A percentile compares a stretch with the other conserved stretches of the same genome.
These are phyloP conservation scores for Cyanoderma ruficeps DNA, from an alignment of 2,113 vertebrate species.

Conservation along the genomic window DNA sequence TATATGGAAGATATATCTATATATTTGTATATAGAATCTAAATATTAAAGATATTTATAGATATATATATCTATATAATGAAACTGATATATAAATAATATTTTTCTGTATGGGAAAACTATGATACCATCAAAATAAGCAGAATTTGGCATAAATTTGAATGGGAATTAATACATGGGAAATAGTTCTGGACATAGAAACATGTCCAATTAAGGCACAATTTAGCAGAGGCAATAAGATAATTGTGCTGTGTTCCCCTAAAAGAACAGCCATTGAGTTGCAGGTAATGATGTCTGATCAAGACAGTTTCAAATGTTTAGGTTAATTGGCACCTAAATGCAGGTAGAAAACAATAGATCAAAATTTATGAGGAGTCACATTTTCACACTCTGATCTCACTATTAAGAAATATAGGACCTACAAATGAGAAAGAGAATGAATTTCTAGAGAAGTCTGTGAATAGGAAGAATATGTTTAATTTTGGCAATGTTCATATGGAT, in stretches of 20 bases:
- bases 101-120: not conserved
- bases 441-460: not conserved
- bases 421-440: not conserved
- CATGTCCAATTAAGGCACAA: not conserved
- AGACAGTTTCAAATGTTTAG: constrained; percentile 14
- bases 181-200: not conserved
- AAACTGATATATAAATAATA: not conserved
- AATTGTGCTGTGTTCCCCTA: constrained; percentile 15
- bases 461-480: not conserved
- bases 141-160: not conserved
- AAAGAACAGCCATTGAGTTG: not conserved
- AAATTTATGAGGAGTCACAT: not conserved
- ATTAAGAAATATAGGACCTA: not conserved
- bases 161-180: not conserved
- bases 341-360: not conserved
- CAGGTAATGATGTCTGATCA: constrained; percentile 4
- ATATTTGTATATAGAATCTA: not conserved
- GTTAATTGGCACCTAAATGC: not conserved
- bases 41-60: not conserved
- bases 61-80: too few species aligned
- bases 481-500: not conserved
- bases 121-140: not conserved
- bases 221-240: constrained; percentile 7
- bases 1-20: not conserved
- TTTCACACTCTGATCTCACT: not conserved